Conservation (phyloP, 2,113 vertebrate genomes). For the Strix uralensis region DNA sequence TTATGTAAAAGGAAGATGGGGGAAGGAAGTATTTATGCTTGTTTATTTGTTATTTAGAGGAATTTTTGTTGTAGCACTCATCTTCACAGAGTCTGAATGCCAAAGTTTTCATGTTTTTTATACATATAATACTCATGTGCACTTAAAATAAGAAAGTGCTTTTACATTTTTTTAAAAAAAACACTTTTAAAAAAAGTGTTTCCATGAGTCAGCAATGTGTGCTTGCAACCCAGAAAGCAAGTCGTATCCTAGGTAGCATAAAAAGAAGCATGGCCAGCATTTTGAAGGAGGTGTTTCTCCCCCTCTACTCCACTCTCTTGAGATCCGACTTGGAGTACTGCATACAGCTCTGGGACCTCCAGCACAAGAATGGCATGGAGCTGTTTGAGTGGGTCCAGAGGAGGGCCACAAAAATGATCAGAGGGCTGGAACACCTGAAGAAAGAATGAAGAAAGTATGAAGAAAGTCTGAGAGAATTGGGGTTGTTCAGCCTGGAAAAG, state of each 20-base stretch:
- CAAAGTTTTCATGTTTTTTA: background rate
- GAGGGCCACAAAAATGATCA: background rate
- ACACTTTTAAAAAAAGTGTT: background rate
- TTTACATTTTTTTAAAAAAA: background rate
- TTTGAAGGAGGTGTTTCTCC: rapidly evolving
- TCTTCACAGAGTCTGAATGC: background rate
- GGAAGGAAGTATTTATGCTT: background rate
- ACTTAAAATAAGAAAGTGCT: background rate
- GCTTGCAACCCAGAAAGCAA: background rate
- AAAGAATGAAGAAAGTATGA: too few species aligned
- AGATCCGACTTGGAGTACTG: background rate
- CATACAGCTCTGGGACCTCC: background rate
- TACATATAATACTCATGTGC: background rate
- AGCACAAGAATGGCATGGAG: background rate
- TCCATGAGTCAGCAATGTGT: background rate
- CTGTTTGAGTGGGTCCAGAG: background rate
- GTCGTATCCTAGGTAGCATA: background rate
- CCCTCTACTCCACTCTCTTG: rapidly evolving
- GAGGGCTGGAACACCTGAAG: background rate
- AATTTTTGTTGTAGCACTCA: background rate
- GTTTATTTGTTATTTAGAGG: background rate
- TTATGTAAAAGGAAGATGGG: background rate
- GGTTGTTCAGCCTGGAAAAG: background rate
- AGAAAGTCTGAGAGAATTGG: background rate
- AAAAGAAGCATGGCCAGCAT: background rate